Evolutionary conservation across 2,888 invertebrate species (phyloP).

Genomic region (Portevinia maculata): DNA sequence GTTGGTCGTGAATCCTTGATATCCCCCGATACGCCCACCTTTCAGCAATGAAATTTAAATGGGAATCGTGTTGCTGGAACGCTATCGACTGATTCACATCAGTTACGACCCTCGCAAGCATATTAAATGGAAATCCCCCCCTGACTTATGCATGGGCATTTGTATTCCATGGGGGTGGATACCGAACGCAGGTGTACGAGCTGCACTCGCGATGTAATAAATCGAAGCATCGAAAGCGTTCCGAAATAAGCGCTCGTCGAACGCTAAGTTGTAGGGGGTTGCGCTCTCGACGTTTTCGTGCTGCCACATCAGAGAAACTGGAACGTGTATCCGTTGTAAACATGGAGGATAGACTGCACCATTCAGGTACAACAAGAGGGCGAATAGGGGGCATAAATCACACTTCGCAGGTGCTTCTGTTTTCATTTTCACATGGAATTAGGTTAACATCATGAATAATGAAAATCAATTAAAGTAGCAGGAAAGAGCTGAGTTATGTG

Average conservation of each 20-base stretch:
- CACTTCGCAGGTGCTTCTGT: conserved; percentile 66
- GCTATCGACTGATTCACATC: conserved; percentile 70
- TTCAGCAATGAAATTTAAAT: conserved; percentile 71
- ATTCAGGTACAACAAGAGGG: conserved; percentile 12
- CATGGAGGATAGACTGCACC: conserved; percentile 31
- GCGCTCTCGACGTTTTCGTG: conserved; percentile 7
- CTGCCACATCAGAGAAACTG: conserved; percentile 41
- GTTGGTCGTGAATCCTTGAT: conserved; percentile 33
- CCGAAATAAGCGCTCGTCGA: conserved; percentile 52
- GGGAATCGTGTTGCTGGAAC: conserved; percentile 70
- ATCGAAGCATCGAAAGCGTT: conserved; percentile 64
- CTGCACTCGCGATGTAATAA: conserved; percentile 68
- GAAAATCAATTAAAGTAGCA: conserved; percentile 37
- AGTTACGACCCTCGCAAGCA: conserved; percentile 43
- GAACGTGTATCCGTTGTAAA: conserved; percentile 67
- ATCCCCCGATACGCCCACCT: conserved; percentile 57
- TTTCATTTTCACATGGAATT: conserved; percentile 69
- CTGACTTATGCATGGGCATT: conserved; percentile 72
- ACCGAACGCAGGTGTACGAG: conserved; percentile 59
- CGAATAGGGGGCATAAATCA: conserved; percentile 53
- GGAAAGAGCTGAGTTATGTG: background rate
- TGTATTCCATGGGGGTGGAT: conserved; percentile 36
- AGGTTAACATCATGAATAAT: conserved; percentile 71
- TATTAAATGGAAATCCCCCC: conserved; percentile 69
- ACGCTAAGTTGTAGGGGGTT: conserved; percentile 19